Evolutionary conservation across 2,888 invertebrate species (phyloP), one percentile per base, ranked within the genome.

Genomic region (Silvanus unidentatus): DNA sequence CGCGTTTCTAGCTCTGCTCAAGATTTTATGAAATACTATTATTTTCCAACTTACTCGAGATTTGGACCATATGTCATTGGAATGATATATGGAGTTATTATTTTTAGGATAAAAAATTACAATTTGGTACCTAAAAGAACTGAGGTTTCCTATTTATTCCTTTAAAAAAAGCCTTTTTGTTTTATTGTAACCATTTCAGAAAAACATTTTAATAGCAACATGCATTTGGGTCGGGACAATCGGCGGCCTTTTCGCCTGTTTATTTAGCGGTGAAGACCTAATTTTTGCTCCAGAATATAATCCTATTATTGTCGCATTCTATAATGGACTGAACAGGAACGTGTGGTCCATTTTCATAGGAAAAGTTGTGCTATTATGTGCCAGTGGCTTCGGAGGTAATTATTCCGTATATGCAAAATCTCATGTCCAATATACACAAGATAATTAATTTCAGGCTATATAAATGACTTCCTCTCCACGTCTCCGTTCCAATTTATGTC

Each of bases 1-100:
- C 14, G 6, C 6, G 6, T 37, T 16, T 16, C 5, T n/a, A 32
- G 11, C 3, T n/a, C n/a, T 32, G 6, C 3, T 3, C 6, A n/a
- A 9, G 12, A 37, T 11, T 15, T 15, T 16, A 6, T 37, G 14
- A 16, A 13, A 13, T 11, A 37, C 11, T 47, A 47, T 32, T 47
- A 47, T 30, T 29, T 37, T 11, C 41, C 30, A n/a, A 41, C 47
- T 5, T 39, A 47, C 27, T 13, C 42, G 12, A 44, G 47, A 39
- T 44, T 47, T 42, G 44, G 41, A 2, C 47, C 47, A 12, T 47
- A 44, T 32, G 28, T 47, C 12, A 47, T 47, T 16, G 47, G 47
- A 2, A 44, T 47, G 42, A 13, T 47, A 6, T 39, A 40, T 27
- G 47, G 47, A 30, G 37, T 40, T 12, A 40, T 32, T 38, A 42